Evolutionary conservation across 2,888 invertebrate genomes (phyloP).

Genomic region (Zygogramma bicolorata): DNA sequence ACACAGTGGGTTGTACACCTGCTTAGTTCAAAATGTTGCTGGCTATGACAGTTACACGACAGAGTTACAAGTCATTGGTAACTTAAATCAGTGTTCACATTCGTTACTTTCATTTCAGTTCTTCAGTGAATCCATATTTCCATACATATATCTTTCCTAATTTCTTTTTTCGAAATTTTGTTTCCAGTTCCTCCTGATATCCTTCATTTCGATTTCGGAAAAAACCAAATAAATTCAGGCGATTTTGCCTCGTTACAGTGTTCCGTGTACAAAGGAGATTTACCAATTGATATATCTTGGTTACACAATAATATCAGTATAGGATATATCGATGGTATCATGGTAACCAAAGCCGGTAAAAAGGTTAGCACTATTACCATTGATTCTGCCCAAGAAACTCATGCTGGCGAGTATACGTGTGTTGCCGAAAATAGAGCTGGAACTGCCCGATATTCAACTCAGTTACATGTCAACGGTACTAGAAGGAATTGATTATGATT

Average conservation of each 20-base stretch:
- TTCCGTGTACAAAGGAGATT: constrained; percentile 79
- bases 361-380: constrained; percentile 77
- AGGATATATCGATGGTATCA: constrained; percentile 54
- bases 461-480: constrained; percentile 77
- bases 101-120: background rate
- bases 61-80: constrained; percentile 59
- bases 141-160: constrained; percentile 10
- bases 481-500: background rate
- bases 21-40: constrained; percentile 73
- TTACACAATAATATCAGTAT: constrained; percentile 75
- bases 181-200: constrained; percentile 8
- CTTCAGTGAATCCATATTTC: background rate
- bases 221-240: constrained; percentile 76
- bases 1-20: constrained; percentile 75
- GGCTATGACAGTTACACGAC: constrained; percentile 71
- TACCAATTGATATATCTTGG: constrained; percentile 81
- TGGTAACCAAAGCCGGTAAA: constrained; percentile 65
- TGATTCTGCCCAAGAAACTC: constrained; percentile 77
- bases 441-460: constrained; percentile 72
- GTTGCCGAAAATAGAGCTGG: constrained; percentile 78
- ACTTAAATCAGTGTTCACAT: background rate
- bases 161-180: background rate
- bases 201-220: constrained; percentile 64
- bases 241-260: constrained; percentile 78
- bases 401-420: constrained; percentile 83